phyloP scores from a whole-genome alignment of 2,797 vertebrate species.

The Notamacropus eugenii region DNA sequence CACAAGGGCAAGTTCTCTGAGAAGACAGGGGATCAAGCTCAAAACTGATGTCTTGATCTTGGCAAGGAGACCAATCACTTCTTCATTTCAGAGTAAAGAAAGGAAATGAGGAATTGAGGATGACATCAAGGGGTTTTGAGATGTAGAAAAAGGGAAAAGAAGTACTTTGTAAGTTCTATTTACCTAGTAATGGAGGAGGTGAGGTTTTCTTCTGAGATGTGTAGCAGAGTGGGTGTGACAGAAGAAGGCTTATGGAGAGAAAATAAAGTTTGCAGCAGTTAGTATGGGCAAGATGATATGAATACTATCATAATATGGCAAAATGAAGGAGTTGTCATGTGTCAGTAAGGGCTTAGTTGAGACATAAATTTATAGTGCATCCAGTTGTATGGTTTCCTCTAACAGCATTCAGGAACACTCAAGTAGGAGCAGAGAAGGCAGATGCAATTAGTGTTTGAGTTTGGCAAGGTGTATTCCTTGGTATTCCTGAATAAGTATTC shows the following conservation, averaged over 20 bases:
- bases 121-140: not conserved
- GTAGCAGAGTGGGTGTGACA: not conserved
- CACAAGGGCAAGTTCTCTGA: not conserved
- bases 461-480: not conserved
- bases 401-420: not conserved
- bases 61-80: not conserved
- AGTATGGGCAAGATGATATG: not conserved
- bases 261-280: not conserved
- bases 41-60: not conserved
- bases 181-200: not conserved
- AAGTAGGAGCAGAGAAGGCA: not conserved
- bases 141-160: not conserved
- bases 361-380: not conserved
- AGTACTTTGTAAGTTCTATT: not conserved
- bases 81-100: not conserved
- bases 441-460: not conserved
- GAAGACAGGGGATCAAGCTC: not conserved
- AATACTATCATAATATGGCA: not conserved
- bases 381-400: not conserved
- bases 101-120: not conserved
- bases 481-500: not conserved
- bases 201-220: not conserved
- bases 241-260: not conserved
- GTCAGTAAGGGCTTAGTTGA: not conserved
- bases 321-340: not conserved